Percentiles rank a stretch among this genome's conserved stretches.
phyloP scores from a whole-genome alignment of 2,888 invertebrate species.

The Mimachlamys varia region DNA sequence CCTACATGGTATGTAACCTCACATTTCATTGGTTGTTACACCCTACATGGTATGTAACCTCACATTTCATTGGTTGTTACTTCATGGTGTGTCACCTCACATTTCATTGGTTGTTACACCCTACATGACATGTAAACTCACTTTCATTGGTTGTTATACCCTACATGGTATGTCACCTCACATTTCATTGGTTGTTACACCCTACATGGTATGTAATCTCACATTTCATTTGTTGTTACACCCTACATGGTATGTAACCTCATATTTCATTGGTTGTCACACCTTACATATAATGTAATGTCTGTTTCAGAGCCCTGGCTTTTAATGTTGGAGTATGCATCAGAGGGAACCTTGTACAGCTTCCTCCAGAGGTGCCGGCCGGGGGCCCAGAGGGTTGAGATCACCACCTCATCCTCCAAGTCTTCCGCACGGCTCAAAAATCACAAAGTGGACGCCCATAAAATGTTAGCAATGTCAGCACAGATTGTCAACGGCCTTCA shows the following conservation, averaged over 20 bases:
- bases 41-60: constrained; percentile 68
- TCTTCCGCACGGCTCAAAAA: constrained; percentile 68
- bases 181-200: too few species aligned
- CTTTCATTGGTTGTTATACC: constrained; percentile 74
- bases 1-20: too few species aligned
- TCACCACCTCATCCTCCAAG: constrained; percentile 63
- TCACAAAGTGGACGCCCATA: constrained; percentile 68
- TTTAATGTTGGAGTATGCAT: constrained; percentile 74
- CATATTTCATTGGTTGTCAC: too few species aligned
- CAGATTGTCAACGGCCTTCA: constrained; percentile 72
- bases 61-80: constrained; percentile 73
- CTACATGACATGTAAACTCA: too few species aligned
- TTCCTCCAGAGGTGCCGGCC: constrained; percentile 72
- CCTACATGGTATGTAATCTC: too few species aligned
- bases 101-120: too few species aligned
- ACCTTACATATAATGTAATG: too few species aligned
- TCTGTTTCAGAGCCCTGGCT: constrained; percentile 71
- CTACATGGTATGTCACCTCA: constrained; percentile 64
- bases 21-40: constrained; percentile 73
- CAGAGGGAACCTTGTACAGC: constrained; percentile 70
- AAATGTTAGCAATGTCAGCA: constrained; percentile 68
- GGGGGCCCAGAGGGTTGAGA: constrained; percentile 67
- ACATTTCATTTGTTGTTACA: too few species aligned
- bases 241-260: too few species aligned
- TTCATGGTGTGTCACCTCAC: too few species aligned